Conservation (phyloP, 2,113 vertebrate genomes). For the Scopus umbretta region DNA sequence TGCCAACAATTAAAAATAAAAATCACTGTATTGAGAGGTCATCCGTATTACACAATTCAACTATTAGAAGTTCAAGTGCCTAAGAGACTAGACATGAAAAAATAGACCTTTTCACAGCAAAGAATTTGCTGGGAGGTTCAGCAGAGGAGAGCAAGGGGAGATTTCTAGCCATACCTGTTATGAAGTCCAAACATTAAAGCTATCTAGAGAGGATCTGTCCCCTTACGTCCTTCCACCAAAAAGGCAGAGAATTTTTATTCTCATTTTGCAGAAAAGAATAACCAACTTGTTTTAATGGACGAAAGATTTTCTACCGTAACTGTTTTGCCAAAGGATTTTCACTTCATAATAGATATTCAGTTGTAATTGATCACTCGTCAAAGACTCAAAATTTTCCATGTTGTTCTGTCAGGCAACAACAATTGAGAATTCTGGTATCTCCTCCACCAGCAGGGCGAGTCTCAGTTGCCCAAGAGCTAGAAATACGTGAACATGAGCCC, state of each 20-base stretch:
- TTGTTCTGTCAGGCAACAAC: not conserved
- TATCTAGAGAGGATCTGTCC: not conserved
- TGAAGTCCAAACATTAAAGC: not conserved
- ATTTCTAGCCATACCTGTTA: not conserved
- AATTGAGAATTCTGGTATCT: not conserved
- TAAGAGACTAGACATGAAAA: not conserved
- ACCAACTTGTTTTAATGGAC: not conserved
- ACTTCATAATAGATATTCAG: not conserved
- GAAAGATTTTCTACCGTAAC: not conserved
- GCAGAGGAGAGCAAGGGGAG: not conserved
- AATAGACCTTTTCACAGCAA: not conserved
- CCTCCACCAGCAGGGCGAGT: not conserved
- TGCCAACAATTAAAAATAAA: not conserved
- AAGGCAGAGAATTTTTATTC: not conserved
- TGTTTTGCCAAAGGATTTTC: not conserved
- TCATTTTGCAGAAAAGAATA: not conserved
- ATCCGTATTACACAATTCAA: not conserved
- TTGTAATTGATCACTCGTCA: not conserved
- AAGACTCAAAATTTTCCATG: not conserved
- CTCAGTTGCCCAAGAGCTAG: not conserved
- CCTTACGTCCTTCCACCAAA: not conserved
- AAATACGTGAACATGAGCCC: not conserved
- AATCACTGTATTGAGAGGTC: not conserved
- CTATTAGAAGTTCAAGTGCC: not conserved
- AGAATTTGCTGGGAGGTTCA: not conserved